Percentiles rank a stretch among this genome's conserved stretches.
Evolutionary conservation across 2,113 vertebrate genomes (phyloP).

Genomic region (Pagrus major): DNA sequence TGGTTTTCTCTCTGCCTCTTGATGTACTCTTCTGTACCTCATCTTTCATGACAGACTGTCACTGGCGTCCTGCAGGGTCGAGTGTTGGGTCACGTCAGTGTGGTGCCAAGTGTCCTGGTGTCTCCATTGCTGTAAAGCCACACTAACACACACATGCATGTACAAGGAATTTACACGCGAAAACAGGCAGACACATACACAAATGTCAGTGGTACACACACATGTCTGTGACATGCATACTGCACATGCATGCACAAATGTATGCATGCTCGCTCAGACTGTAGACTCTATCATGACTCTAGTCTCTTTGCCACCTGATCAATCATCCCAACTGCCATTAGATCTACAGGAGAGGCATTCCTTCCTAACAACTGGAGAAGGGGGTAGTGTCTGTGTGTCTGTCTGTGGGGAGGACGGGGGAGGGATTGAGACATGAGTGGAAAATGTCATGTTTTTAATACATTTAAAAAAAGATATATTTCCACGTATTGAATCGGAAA

Average conservation of each 20-base stretch:
- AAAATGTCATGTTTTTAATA: constrained; percentile 24
- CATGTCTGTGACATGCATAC: constrained; percentile 39
- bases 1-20: constrained; percentile 14
- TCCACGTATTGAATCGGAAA: too few species aligned
- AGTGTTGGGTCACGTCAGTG: constrained; percentile 71
- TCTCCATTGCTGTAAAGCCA: constrained; percentile 69
- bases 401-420: background rate
- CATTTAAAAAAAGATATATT: constrained; percentile 18
- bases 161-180: constrained; percentile 54
- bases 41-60: constrained; percentile 69
- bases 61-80: constrained; percentile 61
- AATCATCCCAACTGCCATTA: constrained; percentile 66
- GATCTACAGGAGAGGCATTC: constrained; percentile 60
- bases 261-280: constrained; percentile 35
- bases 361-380: constrained; percentile 67
- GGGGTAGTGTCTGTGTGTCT: constrained; percentile 15
- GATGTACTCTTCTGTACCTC: constrained; percentile 34
- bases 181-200: constrained; percentile 46
- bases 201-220: constrained; percentile 20
- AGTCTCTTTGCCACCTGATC: constrained; percentile 67
- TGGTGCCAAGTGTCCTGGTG: constrained; percentile 75
- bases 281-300: constrained; percentile 47
- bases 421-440: constrained; percentile 27
- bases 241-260: constrained; percentile 51
- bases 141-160: constrained; percentile 44